Conservation (phyloP, 2,797 vertebrate genomes). For the Siniperca obscura region DNA sequence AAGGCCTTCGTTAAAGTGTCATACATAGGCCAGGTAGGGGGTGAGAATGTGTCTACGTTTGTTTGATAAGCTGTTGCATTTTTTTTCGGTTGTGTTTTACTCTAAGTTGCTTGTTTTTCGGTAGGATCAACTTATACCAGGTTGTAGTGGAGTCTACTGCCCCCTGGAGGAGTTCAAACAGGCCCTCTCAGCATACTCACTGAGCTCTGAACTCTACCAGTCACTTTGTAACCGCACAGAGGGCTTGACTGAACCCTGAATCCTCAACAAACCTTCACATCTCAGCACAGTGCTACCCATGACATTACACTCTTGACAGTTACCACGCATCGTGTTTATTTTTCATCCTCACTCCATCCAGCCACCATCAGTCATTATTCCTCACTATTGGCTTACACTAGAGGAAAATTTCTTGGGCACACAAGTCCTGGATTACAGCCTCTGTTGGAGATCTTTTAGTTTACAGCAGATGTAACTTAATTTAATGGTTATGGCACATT, state of each 20-base stretch:
- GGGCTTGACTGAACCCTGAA: conserved; percentile 60
- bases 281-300: conserved; percentile 8
- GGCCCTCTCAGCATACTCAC: conserved; percentile 80
- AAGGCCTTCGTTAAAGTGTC: conserved; percentile 90
- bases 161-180: conserved; percentile 91
- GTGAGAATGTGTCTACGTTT: background rate
- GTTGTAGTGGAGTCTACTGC: conserved; percentile 91
- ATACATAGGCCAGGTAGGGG: conserved; percentile 90
- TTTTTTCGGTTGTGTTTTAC: background rate
- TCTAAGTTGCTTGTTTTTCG: conserved; percentile 33
- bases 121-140: conserved; percentile 90
- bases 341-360: conserved; percentile 41
- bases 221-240: conserved; percentile 82
- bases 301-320: background rate
- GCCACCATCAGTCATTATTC: conserved; percentile 14
- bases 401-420: background rate
- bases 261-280: conserved; percentile 12
- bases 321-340: conserved; percentile 1
- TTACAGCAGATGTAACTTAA: background rate
- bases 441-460: conserved; percentile 4
- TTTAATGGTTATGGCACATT: background rate
- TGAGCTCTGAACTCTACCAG: conserved; percentile 85
- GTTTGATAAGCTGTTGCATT: background rate
- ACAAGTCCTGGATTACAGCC: background rate
- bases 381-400: conserved; percentile 1